Evolutionary conservation across 1,140 invertebrate genomes (phyloP), one percentile per base, ranked within the genome.

Genomic region (Eulimnadia texana): DNA sequence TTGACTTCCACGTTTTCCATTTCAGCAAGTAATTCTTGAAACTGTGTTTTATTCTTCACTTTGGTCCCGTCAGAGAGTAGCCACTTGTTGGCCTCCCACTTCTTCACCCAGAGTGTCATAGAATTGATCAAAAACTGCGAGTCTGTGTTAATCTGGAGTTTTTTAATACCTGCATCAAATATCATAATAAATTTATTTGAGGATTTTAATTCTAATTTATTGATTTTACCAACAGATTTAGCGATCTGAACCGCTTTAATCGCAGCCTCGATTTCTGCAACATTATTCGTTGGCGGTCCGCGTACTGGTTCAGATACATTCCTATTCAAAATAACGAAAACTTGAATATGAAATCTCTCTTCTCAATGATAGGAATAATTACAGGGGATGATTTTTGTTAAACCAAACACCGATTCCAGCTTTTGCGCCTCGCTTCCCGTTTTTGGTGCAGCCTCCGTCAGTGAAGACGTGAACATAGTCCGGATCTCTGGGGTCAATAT

Each of bases 341-440:
- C 42, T 24, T 59, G 55, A 53, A 65, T 60, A 19, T 66, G 56
- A 56, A 42, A 22, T 55, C 50, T 63, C 27, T 65, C 49, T 61
- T 24, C 47, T 3, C 20, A 63, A 51, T 51, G 49, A n/a, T 27
- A 64, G 28, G 28, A 16, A 49, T 50, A 51, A 77, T 74, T 76
- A 88, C 81, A 88, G 71, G 27, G 79, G 76, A 78, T 94, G 83
- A 68, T 80, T 72, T 27, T 85, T 78, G 3, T 83, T 86, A 81
- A 95, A 99, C 77, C 84, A 98, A 3, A 96, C 88, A n/a, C 95
- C 95, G 64, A 93, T 84, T 16, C 95, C 95, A 58, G 91, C 93
- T 72, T 76, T 77, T 0, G 93, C 88, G 65, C 79, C 78, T 50
- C 67, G 66, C 51, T 68, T 69, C 1, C 90, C 92, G 79, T 96